A percentile compares a stretch with the other conserved stretches of the same genome.
Evolutionary conservation across 2,888 invertebrate genomes (phyloP).

Genomic region (Rutpela maculata): DNA sequence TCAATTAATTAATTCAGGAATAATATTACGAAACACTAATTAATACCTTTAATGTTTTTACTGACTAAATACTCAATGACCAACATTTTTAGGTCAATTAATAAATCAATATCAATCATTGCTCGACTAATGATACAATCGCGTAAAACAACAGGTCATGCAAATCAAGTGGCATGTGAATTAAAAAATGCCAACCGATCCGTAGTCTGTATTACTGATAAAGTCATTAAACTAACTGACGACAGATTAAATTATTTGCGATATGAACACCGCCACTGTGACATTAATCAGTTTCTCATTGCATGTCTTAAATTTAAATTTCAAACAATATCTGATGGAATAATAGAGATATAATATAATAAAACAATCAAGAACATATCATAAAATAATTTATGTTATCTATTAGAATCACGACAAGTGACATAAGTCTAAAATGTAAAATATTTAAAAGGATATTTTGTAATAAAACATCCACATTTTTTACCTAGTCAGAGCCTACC

Average conservation of each 20-base stretch:
- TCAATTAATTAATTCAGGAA: conserved; percentile 17
- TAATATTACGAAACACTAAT: conserved; percentile 15
- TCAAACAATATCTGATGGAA: not conserved
- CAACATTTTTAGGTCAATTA: conserved; percentile 24
- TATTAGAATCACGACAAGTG: not conserved
- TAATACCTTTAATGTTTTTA: conserved; percentile 17
- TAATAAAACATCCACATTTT: not conserved
- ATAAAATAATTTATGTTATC: not conserved
- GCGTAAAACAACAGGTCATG: not conserved
- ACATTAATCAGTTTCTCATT: not conserved
- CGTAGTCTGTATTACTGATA: not conserved
- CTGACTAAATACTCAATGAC: not conserved
- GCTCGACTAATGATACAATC: conserved; percentile 13
- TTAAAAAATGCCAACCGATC: conserved; percentile 4
- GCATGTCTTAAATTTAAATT: conserved; percentile 8
- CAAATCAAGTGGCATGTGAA: conserved; percentile 3
- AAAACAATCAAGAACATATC: not conserved
- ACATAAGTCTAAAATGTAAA: not conserved
- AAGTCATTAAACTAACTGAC: conserved; percentile 17
- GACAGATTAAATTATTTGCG: conserved; percentile 3
- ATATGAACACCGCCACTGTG: conserved; percentile 17
- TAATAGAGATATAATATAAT: not conserved
- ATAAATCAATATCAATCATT: conserved; percentile 6
- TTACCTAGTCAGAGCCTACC: not conserved
- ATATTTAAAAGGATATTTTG: not conserved